Evolutionary conservation across 2,797 vertebrate species (phyloP), one percentile per base, ranked within the genome.

Genomic region (Staurois parvus): DNA sequence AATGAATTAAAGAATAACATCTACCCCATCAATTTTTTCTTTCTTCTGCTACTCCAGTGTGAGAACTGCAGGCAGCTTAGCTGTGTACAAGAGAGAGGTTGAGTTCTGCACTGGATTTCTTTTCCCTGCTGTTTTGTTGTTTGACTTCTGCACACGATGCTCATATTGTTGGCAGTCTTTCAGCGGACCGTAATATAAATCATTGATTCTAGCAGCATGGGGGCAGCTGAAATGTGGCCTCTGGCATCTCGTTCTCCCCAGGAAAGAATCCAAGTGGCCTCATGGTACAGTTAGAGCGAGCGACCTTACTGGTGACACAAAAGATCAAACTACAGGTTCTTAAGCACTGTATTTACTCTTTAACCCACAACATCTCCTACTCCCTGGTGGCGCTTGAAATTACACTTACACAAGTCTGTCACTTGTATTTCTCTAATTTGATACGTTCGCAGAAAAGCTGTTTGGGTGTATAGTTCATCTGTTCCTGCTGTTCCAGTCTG

Each of bases 241-340:
- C 4, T 6, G 84, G 87, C n/a, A 75, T 84, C 88, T 30, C 24
- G 4, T 4, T 77, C 85, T 87, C 87, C 88, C 45, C 9, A 74
- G 84, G 84, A 75, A 90, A 84, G 88, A 88, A 85, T 89, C 89
- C 87, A 79, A 68, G 52, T 85, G 86, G 78, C 84, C 88, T 72
- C 75, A 62, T 72, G 85, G 79, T 37, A 79, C 45, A 77, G 85
- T 86, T 88, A 17, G 83, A 85, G 52, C 72, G 68, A 34, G 59
- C 42, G 81, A 86, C 13, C 21, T 87, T 89, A 26, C 76, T 88
- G 28, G 87, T 85, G 83, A 87, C 80, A 78, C 87, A 84, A 83
- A 84, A 59, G 56, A 76, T 42, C 88, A 79, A n/a, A 48, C 56
- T 73, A 59, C 82, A 72, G 79, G 76, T 89, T 89, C 78, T 87